Evolutionary conservation across 1,140 invertebrate species (phyloP), one percentile per base, ranked within the genome.

Genomic region (Parapsyche elsis): DNA sequence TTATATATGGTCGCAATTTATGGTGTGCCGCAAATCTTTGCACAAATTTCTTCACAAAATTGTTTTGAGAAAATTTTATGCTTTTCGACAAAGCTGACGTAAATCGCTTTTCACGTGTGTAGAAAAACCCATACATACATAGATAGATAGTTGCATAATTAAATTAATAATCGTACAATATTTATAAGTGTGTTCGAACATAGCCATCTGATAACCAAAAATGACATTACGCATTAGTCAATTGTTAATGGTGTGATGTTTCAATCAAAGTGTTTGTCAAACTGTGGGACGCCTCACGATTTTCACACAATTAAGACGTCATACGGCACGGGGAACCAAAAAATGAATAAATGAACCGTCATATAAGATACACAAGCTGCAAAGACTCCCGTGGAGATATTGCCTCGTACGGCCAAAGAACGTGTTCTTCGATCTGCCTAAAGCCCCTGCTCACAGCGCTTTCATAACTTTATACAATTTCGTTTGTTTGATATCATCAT

Each of bases 281-380:
- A 46, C 80, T 38, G 71, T 73, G 76, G 80, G 80, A 78, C 71
- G 80, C 46, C 78, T 74, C 80, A 81, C 80, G 80, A 81, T 81
- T 81, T 81, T 81, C 80, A 81, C 80, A 81, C 80, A 81, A 81
- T 81, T 81, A 81, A 81, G 80, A 78, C 78, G 76, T 81, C 61
- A 78, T 78, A 71, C 80, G 80, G 57, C 71, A 45, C 80, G 80
- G 76, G 76, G 38, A 76, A 76, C 67, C 67, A 78, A 81, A 75
- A 81, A 81, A 81, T 78, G 78, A 78, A 81, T 81, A 81, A 81
- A 81, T 81, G 77, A 78, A 73, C 77, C 73, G 59, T 75, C 57
- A 79, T 75, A 75, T 75, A 75, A 75, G 73, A 75, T 75, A 75
- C 73, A 49, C 26, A 57, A 57, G 73, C 45, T 75, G 73, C 73